A percentile compares a stretch with the other conserved stretches of the same genome.
These are phyloP conservation scores for Thalpophila matura DNA, from an alignment of 2,888 invertebrate species.

Conservation along the genomic window DNA sequence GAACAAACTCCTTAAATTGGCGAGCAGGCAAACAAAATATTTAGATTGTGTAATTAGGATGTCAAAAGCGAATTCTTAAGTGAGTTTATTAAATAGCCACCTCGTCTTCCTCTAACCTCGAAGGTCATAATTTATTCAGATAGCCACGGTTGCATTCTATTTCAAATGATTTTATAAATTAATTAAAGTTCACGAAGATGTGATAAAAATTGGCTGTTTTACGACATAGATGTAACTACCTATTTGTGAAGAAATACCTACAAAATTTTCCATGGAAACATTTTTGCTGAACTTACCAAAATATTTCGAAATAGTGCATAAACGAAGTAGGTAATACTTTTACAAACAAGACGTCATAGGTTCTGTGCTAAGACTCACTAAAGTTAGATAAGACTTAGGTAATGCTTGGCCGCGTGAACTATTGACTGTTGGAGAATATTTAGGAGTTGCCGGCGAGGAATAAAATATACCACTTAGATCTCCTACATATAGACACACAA, in stretches of 20 bases:
- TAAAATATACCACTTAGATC: background rate
- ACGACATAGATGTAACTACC: background rate
- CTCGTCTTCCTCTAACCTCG: conserved; percentile 59
- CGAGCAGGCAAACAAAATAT: background rate
- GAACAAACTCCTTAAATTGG: background rate
- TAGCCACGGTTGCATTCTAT: conserved; percentile 32
- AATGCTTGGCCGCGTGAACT: conserved; percentile 26
- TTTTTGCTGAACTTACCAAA: conserved; percentile 9
- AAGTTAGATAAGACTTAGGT: conserved; percentile 37
- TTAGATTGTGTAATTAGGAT: conserved; percentile 18
- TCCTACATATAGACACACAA: too few relatives aligned
- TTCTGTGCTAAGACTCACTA: conserved; percentile 18
- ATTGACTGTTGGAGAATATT: conserved; percentile 11
- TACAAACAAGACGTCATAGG: conserved; percentile 13
- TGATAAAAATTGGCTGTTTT: conserved; percentile 3
- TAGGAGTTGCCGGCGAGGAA: background rate
- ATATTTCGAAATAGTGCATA: conserved; percentile 31
- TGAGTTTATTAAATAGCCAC: conserved; percentile 57
- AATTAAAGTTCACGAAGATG: conserved; percentile 37
- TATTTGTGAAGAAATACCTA: conserved; percentile 26
- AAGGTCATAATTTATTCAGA: conserved; percentile 51
- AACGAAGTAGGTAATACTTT: background rate
- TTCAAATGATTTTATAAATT: conserved; percentile 19
- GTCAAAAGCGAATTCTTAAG: conserved; percentile 1
- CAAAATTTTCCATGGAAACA: conserved; percentile 9